Base-by-base conservation (phyloP, 2,797 vertebrate genomes). In the Muscicapa comitata region DNA sequence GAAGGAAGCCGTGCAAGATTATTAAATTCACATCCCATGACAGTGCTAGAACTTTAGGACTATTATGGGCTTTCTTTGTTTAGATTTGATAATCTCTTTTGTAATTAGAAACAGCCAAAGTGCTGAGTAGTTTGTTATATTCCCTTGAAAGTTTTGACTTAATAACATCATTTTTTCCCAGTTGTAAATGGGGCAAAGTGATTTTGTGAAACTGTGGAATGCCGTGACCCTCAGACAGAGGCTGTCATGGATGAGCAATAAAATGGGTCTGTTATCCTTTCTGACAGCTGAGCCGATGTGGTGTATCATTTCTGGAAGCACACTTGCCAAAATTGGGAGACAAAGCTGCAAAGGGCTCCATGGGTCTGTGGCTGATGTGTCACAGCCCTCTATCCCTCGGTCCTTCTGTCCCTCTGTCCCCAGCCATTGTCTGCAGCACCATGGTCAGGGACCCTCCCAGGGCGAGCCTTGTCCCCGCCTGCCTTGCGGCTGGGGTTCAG, bases 381-480 rank as follows among this genome's bases (percentile, higher is more conserved):
- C 48, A 0, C 16, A 24, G 10, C 9, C 11, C 1, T 5, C 4
- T 10, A 10, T 17, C 31, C 3, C 10, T 7, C 2, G 25, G 50
- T 53, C 10, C 14, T 0, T 4, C 4, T 10, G 12, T 18, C 31
- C 3, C 8, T 7, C 2, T 25, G 35, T 61, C 31, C 43, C 17
- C 2, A 17, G 38, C 7, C n/a, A 6, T 7, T 2, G 55, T 51
- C 6, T 74, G 85, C 91, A 96, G 96, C 85, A 93, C 95, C 91
- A 26, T 7, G 94, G 93, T 12, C 91, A 94, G 96, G 55, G 74
- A 13, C 47, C 2, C 14, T 14, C 6, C 15, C 16, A 0, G 14
- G 4, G 25, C 28, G 2, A 5, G 4, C 33, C 11, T 4, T 4
- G 0, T 7, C 20, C 0, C 51, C 6, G 8, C 11, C 55, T 0